Conservation (phyloP, 2,797 vertebrate genomes). For the Rhincodon typus region DNA sequence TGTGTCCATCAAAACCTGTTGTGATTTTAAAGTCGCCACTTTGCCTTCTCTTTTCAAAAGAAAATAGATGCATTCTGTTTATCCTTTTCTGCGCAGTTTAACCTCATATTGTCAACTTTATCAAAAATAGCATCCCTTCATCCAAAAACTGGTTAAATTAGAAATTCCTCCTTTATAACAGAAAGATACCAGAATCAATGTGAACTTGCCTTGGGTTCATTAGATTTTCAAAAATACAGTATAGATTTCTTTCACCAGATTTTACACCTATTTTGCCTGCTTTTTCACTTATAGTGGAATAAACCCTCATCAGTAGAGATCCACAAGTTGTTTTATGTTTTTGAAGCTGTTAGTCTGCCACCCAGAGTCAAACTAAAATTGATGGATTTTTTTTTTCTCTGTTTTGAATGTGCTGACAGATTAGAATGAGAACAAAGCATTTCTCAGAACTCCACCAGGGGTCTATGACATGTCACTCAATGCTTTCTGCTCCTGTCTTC, state of each 20-base stretch:
- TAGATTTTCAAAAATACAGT: background rate
- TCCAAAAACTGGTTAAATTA: background rate
- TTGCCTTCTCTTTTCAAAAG: too few species aligned
- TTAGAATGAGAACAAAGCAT: constrained; percentile 21
- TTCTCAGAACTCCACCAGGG: constrained; percentile 23
- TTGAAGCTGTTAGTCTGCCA: background rate
- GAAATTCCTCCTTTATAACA: background rate
- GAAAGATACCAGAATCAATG: background rate
- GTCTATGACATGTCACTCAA: background rate
- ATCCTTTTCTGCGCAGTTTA: too few species aligned
- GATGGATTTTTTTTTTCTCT: constrained; percentile 8
- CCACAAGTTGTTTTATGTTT: background rate
- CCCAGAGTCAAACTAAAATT: constrained; percentile 30
- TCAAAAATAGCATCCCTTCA: background rate
- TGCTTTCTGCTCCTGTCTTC: constrained; percentile 28
- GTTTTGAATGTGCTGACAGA: background rate
- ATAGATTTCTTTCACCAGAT: background rate
- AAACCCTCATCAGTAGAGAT: background rate
- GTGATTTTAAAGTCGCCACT: background rate
- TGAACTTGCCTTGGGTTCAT: background rate
- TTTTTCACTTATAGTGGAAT: background rate
- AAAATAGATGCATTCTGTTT: too few species aligned
- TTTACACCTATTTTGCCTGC: background rate
- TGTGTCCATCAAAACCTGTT: background rate
- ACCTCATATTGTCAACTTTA: background rate